Percentiles rank a stretch among this genome's conserved stretches.
Evolutionary conservation across 2,113 vertebrate species (phyloP).

Genomic region (Limnothrissa miodon): DNA sequence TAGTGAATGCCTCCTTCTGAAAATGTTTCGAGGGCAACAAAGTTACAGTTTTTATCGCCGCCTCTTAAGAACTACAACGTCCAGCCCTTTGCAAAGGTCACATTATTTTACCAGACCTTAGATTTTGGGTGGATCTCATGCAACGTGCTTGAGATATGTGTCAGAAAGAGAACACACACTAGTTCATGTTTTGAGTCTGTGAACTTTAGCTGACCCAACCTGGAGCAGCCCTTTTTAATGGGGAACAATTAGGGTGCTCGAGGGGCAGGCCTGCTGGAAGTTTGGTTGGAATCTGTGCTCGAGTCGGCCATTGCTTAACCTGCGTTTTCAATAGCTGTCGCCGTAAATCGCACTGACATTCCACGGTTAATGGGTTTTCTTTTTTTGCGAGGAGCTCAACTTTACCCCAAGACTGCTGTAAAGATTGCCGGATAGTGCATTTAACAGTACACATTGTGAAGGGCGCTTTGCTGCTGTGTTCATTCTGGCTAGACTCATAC

Average conservation of each 20-base stretch:
- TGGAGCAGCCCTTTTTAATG: conserved; percentile 1
- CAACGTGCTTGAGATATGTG: not conserved
- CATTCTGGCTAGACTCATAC: not conserved
- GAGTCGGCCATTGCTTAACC: not conserved
- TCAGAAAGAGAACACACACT: not conserved
- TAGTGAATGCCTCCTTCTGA: not conserved
- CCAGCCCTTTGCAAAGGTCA: not conserved
- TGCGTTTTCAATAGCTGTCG: not conserved
- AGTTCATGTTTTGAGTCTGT: not conserved
- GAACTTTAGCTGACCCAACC: conserved; percentile 22
- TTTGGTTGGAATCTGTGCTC: conserved; percentile 8
- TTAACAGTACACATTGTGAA: not conserved
- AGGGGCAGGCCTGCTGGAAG: not conserved
- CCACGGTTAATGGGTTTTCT: not conserved
- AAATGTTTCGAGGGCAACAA: not conserved
- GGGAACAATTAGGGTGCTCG: not conserved
- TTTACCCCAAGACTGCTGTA: not conserved
- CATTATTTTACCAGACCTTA: not conserved
- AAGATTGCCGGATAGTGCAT: not conserved
- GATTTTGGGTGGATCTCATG: not conserved
- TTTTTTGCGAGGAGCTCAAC: not conserved
- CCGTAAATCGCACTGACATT: not conserved
- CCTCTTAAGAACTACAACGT: not conserved
- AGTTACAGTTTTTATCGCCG: not conserved
- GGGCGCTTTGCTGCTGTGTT: not conserved